Percentiles rank a stretch among this genome's conserved stretches.
phyloP scores from a whole-genome alignment of 1,140 invertebrate species.

The Cylas formicarius region DNA sequence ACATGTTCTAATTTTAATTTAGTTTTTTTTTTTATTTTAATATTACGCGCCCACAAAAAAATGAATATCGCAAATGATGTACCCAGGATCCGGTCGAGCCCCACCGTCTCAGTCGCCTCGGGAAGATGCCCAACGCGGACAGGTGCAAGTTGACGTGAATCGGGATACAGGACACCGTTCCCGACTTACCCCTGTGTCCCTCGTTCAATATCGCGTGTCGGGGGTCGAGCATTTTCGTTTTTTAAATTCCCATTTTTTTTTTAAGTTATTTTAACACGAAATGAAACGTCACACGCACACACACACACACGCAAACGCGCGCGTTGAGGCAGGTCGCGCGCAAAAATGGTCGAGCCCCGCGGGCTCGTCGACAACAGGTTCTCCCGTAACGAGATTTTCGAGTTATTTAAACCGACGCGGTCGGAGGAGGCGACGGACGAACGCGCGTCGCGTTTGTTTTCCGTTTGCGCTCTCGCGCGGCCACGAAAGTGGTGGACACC shows the following conservation, averaged over 20 bases:
- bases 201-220: constrained; percentile 26
- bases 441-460: constrained; percentile 6
- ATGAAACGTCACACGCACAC: too few relatives aligned
- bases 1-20: too few relatives aligned
- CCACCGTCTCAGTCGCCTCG: constrained; percentile 57
- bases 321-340: constrained; percentile 17
- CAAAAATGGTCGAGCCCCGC: constrained; percentile 1
- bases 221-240: constrained; percentile 24
- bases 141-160: constrained; percentile 43
- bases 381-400: constrained; percentile 37
- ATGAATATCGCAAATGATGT: too few relatives aligned
- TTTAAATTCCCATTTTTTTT: too few relatives aligned
- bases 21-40: too few relatives aligned
- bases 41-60: too few relatives aligned
- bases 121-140: constrained; percentile 45
- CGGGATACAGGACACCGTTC: constrained; percentile 44
- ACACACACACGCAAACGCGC: not conserved
- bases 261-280: too few relatives aligned
- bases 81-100: constrained; percentile 65
- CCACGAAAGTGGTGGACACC: not conserved
- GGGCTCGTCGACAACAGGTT: constrained; percentile 30
- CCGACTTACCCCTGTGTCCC: constrained; percentile 36
- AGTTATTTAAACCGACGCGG: constrained; percentile 27
- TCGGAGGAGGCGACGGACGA: constrained; percentile 16
- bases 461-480: constrained; percentile 6